These are phyloP conservation scores for Bombus difficillimus DNA, from an alignment of 1,140 invertebrate genomes.

Conservation along the genomic window DNA sequence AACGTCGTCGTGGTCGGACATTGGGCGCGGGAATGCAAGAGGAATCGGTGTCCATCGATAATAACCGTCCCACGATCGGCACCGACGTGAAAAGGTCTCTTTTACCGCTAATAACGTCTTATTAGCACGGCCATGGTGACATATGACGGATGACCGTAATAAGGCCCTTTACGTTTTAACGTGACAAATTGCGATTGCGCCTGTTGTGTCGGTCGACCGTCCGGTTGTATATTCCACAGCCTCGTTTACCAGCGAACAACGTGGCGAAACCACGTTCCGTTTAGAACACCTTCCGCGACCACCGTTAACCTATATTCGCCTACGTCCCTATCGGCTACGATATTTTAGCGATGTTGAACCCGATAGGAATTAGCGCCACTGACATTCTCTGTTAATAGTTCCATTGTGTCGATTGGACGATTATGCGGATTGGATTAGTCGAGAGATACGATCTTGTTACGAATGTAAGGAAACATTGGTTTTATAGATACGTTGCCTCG, in stretches of 20 bases:
- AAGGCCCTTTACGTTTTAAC: conserved; percentile 65
- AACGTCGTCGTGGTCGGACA: conserved; percentile 54
- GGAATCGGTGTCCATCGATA: conserved; percentile 68
- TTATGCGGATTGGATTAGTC: neutral
- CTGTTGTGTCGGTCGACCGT: conserved; percentile 34
- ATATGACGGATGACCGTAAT: conserved; percentile 66
- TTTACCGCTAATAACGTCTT: conserved; percentile 72
- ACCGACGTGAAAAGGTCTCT: conserved; percentile 69
- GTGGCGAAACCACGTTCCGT: conserved; percentile 45
- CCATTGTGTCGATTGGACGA: conserved; percentile 33
- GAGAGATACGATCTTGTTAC: conserved; percentile 37
- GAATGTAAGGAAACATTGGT: neutral
- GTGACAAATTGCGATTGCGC: conserved; percentile 70
- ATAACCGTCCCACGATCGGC: conserved; percentile 66
- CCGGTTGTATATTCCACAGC: neutral
- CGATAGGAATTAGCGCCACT: conserved; percentile 34
- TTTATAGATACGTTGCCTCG: too few relatives aligned
- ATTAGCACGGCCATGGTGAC: conserved; percentile 65
- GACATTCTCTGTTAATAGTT: conserved; percentile 36
- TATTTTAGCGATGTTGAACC: conserved; percentile 11
- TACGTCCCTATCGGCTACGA: conserved; percentile 1
- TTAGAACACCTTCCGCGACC: conserved; percentile 45
- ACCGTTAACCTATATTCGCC: conserved; percentile 32
- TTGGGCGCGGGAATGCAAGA: conserved; percentile 55
- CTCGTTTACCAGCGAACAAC: conserved; percentile 41